Evolutionary conservation across 2,888 invertebrate genomes (phyloP).

Genomic region (Andrena flavipes): DNA sequence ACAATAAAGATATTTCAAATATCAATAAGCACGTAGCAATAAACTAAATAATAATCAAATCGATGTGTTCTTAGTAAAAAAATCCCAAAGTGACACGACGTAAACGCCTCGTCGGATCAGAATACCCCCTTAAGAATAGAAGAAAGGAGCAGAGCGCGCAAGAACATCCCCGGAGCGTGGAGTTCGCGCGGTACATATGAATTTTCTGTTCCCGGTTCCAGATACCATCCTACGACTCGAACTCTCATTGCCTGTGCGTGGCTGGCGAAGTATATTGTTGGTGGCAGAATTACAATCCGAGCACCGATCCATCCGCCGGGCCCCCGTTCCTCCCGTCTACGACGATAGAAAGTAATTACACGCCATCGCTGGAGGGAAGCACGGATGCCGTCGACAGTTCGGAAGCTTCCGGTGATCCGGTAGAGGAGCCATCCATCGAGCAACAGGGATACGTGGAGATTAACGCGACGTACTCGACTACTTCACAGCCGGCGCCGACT

Average conservation of each 20-base stretch:
- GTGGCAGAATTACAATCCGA: slow-evolving; percentile 78
- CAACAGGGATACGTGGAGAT: slow-evolving; percentile 64
- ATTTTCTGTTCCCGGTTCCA: slow-evolving; percentile 48
- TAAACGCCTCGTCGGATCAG: too few relatives aligned
- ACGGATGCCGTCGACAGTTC: slow-evolving; percentile 66
- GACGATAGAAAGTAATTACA: slow-evolving; percentile 68
- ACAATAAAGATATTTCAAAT: too few relatives aligned
- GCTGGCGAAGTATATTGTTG: slow-evolving; percentile 83
- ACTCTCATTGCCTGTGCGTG: slow-evolving; percentile 82
- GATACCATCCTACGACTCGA: slow-evolving; percentile 80
- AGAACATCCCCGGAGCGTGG: background rate
- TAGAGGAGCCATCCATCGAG: slow-evolving; percentile 60
- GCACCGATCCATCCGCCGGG: slow-evolving; percentile 62
- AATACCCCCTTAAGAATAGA: too few relatives aligned
- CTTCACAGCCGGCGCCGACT: slow-evolving; percentile 66
- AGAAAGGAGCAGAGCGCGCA: background rate
- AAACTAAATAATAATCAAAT: too few relatives aligned
- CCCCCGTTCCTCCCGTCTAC: slow-evolving; percentile 66
- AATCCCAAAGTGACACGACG: too few relatives aligned
- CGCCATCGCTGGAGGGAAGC: slow-evolving; percentile 66
- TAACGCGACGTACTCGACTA: slow-evolving; percentile 66
- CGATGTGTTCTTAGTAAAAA: too few relatives aligned
- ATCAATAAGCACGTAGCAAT: too few relatives aligned
- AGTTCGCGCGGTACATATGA: background rate
- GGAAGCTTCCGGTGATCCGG: slow-evolving; percentile 67